Base-by-base conservation (phyloP, 2,797 vertebrate species). In the Mycteria americana region DNA sequence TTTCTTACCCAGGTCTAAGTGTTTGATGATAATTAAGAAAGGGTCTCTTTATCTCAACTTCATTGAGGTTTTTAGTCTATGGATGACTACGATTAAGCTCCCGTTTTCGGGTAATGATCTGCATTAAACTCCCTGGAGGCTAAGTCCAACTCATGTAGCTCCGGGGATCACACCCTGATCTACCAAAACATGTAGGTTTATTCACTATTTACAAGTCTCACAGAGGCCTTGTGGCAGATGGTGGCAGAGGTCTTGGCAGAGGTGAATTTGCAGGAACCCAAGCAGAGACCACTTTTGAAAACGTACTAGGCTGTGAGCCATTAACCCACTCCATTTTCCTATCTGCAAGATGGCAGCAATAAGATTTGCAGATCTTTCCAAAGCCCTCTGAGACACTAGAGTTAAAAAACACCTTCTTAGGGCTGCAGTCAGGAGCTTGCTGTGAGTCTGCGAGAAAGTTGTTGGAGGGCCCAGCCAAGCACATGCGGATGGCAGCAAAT, bases 401-500 rank as follows among this genome's bases (percentile, higher is more conserved):
- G 63, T 76, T 74, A 60, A 90, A 67, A 93, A 11, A 1, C 31
- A 41, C 63, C 63, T 64, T 89, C 41, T 68, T 6, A 8, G 59
- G 73, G 88, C 74, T 70, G 48, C 77, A 30, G 28, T 63, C 70
- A 79, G 67, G 60, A 92, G 57, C 30, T 87, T 23, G 5, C 45
- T 64, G 39, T 28, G 63, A 57, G 35, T 39, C 62, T 57, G 39
- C 1, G 35, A 35, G 35, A 53, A 79, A 60, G 46, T 37, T 22
- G 1, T 33, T 0, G 7, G 33, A 27, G 79, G 25, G 65, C 76
- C 80, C 21, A 57, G 84, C 56, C 88, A 9, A 78, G 72, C 59
- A 27, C 85, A 21, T 2, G 33, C 2, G 22, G 69, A 41, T 0
- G 0, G 72, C 91, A 86, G 1, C 3, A 5, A 67, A 33, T 24